phyloP scores from a whole-genome alignment of 2,888 invertebrate species.

The Ischnus inquisitorius region DNA sequence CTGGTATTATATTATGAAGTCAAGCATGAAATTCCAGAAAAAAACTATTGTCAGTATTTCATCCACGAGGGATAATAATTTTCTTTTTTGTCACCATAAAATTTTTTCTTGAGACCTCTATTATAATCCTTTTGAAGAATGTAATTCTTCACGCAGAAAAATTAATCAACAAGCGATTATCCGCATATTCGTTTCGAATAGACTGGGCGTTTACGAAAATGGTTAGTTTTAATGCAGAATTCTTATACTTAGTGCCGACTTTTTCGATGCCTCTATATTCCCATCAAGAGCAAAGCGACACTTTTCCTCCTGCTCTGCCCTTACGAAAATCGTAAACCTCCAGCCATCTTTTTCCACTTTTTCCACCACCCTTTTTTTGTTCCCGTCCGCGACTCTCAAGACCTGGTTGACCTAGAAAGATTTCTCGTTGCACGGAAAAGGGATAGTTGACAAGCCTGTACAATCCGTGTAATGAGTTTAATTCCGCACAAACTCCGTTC shows the following conservation, averaged over 20 bases:
- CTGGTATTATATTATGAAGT: too few relatives aligned
- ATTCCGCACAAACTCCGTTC: conserved; percentile 42
- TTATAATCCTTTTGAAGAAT: too few relatives aligned
- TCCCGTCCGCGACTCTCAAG: conserved; percentile 44
- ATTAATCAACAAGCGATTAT: not conserved
- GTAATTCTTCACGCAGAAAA: too few relatives aligned
- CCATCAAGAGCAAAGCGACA: conserved; percentile 8
- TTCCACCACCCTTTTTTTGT: conserved; percentile 7
- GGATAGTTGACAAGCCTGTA: conserved; percentile 17
- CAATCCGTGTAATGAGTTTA: conserved; percentile 44
- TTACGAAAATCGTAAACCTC: conserved; percentile 42
- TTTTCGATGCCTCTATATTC: conserved; percentile 35
- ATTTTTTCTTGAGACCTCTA: too few relatives aligned
- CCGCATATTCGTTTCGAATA: not conserved
- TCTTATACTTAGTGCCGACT: conserved; percentile 42
- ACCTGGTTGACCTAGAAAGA: conserved; percentile 57
- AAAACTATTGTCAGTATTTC: too few relatives aligned
- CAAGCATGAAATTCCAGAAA: too few relatives aligned
- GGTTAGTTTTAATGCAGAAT: conserved; percentile 45
- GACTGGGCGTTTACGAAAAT: not conserved
- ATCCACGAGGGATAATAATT: too few relatives aligned
- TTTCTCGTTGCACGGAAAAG: conserved; percentile 40
- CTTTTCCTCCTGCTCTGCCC: not conserved
- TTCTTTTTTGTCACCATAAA: too few relatives aligned
- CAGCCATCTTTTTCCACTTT: not conserved